A percentile compares a stretch with the other conserved stretches of the same genome.
Conservation (phyloP, 2,888 invertebrate genomes). For the Nasonia oneida region DNA sequence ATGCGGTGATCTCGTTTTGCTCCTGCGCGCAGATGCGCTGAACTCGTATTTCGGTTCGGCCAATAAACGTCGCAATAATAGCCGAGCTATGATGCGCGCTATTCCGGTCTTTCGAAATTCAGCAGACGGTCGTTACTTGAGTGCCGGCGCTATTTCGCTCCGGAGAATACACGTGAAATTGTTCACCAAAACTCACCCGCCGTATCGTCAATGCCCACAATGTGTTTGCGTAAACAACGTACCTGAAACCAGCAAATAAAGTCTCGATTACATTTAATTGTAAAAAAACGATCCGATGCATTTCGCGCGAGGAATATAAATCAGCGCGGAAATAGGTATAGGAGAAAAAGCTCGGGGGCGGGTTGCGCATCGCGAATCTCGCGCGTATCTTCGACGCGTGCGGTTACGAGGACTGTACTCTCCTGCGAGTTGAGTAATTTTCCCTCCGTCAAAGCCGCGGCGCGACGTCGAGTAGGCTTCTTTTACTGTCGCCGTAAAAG, state of each 20-base stretch:
- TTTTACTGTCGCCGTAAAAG: slow-evolving; percentile 35
- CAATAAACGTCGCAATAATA: slow-evolving; percentile 51
- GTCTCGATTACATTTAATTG: neutral
- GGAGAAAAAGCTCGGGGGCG: neutral
- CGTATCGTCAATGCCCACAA: neutral
- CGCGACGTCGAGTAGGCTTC: slow-evolving; percentile 21
- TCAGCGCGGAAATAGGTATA: neutral
- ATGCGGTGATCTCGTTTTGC: neutral
- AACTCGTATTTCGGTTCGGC: slow-evolving; percentile 23
- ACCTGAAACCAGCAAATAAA: slow-evolving; percentile 36
- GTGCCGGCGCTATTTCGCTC: neutral
- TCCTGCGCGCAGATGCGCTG: neutral
- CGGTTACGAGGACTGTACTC: neutral
- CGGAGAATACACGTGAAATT: neutral
- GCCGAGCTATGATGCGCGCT: slow-evolving; percentile 3
- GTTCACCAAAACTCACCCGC: neutral
- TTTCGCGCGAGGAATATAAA: neutral
- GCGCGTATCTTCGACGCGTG: neutral
- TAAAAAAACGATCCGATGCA: neutral
- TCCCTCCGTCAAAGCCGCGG: slow-evolving; percentile 25
- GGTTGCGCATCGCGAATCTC: no score
- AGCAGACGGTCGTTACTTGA: neutral
- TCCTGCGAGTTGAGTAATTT: slow-evolving; percentile 51
- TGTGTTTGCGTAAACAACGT: neutral
- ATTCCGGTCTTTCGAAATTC: slow-evolving; percentile 36